Evolutionary conservation across 2,113 vertebrate species (phyloP).

Genomic region (Aegithalos caudatus): DNA sequence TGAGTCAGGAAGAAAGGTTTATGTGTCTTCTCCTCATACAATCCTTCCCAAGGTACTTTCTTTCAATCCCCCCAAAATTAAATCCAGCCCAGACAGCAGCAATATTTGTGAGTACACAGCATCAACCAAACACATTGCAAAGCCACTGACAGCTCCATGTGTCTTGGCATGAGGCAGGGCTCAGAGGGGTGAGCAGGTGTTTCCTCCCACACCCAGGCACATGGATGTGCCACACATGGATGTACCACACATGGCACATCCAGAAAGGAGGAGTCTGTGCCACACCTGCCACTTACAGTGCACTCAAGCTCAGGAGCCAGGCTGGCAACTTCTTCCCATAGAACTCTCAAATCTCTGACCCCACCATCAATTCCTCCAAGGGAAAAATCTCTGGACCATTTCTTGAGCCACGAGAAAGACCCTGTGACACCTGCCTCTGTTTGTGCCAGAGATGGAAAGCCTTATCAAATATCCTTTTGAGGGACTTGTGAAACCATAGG

Average conservation of each 20-base stretch:
- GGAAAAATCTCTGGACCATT: neutral
- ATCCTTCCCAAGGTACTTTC: conserved; percentile 32
- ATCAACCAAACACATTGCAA: neutral
- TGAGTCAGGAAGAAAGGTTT: conserved; percentile 47
- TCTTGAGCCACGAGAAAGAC: neutral
- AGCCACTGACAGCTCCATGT: neutral
- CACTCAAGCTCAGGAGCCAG: neutral
- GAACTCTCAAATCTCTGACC: neutral
- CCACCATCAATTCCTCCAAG: rapidly evolving
- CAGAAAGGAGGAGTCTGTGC: rapidly evolving
- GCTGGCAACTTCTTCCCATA: neutral
- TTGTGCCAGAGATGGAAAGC: neutral
- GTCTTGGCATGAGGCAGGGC: neutral
- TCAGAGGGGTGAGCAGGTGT: neutral
- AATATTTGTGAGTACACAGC: neutral
- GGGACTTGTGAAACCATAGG: rapidly evolving
- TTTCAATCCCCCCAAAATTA: conserved; percentile 1
- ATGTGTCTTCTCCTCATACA: conserved; percentile 13
- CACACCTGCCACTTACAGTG: neutral
- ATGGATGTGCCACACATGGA: rapidly evolving
- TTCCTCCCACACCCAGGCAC: neutral
- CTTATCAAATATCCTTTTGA: neutral
- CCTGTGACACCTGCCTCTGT: neutral
- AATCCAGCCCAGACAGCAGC: conserved; percentile 22
- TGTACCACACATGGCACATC: rapidly evolving